Percentiles rank a stretch among this genome's conserved stretches.
Evolutionary conservation across 2,888 invertebrate species (phyloP).

Genomic region (Congeria kusceri): DNA sequence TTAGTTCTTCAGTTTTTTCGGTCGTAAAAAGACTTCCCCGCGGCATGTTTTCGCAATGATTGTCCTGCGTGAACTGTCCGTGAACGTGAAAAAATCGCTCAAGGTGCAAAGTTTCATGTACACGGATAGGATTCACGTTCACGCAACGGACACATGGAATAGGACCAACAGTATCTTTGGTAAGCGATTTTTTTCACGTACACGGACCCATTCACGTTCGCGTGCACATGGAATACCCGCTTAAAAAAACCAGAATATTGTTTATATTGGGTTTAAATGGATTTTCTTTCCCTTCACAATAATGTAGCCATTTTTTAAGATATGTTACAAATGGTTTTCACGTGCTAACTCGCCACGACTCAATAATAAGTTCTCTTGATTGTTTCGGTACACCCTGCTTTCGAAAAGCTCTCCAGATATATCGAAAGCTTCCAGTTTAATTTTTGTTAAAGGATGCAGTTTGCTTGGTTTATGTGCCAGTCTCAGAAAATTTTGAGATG

Average conservation of each 20-base stretch:
- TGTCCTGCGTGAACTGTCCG: too few relatives aligned
- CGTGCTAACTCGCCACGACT: constrained; percentile 51
- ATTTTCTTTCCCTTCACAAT: constrained; percentile 18
- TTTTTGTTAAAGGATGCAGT: constrained; percentile 41
- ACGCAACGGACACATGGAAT: too few relatives aligned
- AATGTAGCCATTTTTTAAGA: constrained; percentile 55
- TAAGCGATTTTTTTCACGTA: too few relatives aligned
- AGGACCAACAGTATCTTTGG: too few relatives aligned
- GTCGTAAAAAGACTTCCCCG: too few relatives aligned
- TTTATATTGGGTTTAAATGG: constrained; percentile 30
- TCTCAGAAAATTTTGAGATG: constrained; percentile 14
- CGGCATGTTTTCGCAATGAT: too few relatives aligned
- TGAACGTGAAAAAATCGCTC: too few relatives aligned
- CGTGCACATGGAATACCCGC: too few relatives aligned
- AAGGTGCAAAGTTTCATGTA: too few relatives aligned
- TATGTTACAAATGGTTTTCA: constrained; percentile 54
- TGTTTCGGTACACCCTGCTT: constrained; percentile 41
- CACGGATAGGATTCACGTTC: too few relatives aligned
- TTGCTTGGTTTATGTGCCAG: constrained; percentile 34
- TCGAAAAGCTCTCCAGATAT: constrained; percentile 51
- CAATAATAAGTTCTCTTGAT: constrained; percentile 38
- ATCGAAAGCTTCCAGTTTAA: constrained; percentile 49
- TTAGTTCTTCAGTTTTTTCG: too few relatives aligned
- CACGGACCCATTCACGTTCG: too few relatives aligned
- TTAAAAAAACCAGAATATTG: constrained; percentile 30